Base-by-base conservation (phyloP, 2,113 vertebrate species). In the Etheostoma cragini region DNA sequence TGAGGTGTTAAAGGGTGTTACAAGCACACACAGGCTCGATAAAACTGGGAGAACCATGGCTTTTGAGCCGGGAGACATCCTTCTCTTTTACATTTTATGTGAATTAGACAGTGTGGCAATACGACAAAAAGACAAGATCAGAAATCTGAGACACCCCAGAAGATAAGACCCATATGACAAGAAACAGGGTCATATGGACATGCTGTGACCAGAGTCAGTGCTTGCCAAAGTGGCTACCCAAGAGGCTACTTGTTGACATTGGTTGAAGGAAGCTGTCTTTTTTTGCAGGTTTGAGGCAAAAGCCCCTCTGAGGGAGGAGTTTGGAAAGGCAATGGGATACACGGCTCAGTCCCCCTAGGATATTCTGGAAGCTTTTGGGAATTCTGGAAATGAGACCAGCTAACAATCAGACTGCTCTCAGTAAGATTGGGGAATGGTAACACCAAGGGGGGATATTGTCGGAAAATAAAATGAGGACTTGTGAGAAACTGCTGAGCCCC, bases 161-260 rank as follows among this genome's bases (percentile, higher is more conserved):
- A 12, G 58, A 68, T 1, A 63, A 6, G 45, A 75, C 30, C 7
- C 49, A 71, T 45, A 24, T 54, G 15, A 46, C 4, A 80, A 65
- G 22, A 64, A 66, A 42, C 5, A 53, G 17, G 42, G 70, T 73
- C 58, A 79, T 61, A 82, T 62, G 65, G 47, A 24, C 84, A 68
- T 21, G 30, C 54, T 46, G 62, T 63, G 76, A 68, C 66, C n/a
- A 22, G n/a, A 65, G 35, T 46, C 26, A 38, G 17, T n/a, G 54
- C 61, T 76, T 69, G 72, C 76, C 76, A 83, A 76, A 33, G 42
- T 62, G 22, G 33, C 33, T 72, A 76, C 49, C 71, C 50, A 76
- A 67, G 42, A 72, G 64, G 56, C 30, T 61, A 38, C 64, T 62
- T 79, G 46, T 75, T 72, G 80, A 63, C 80, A 68, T 6, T 52